phyloP scores from a whole-genome alignment of 2,113 vertebrate genomes.

The Calidris pygmaea region DNA sequence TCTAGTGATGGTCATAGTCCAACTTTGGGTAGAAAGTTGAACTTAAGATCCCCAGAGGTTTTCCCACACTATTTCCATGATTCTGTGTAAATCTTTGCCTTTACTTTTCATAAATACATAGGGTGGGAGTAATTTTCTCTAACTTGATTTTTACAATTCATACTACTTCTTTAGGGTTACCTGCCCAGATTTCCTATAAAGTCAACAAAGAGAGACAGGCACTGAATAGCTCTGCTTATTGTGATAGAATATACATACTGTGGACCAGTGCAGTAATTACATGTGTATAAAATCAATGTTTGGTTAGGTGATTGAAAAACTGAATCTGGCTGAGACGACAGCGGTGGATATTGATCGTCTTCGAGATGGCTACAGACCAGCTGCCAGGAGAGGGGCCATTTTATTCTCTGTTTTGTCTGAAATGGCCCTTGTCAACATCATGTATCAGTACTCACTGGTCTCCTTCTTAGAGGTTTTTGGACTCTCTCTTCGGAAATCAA shows the following conservation, averaged over 20 bases:
- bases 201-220: background rate
- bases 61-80: background rate
- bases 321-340: conserved; percentile 85
- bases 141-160: background rate
- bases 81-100: background rate
- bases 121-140: background rate
- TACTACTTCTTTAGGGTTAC: background rate
- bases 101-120: background rate
- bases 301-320: conserved; percentile 90
- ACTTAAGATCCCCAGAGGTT: background rate
- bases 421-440: conserved; percentile 92
- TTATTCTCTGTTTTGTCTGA: conserved; percentile 94
- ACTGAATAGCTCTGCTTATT: background rate
- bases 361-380: conserved; percentile 91
- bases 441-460: conserved; percentile 95
- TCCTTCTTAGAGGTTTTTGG: conserved; percentile 92
- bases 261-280: background rate
- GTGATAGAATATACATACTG: background rate
- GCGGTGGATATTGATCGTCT: conserved; percentile 86
- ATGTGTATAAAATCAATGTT: background rate
- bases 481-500: conserved; percentile 86
- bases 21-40: background rate
- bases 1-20: background rate
- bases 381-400: conserved; percentile 88
- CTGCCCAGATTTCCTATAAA: background rate